These are phyloP conservation scores for Urocitellus parryii DNA, from an alignment of 2,113 vertebrate genomes.

Conservation along the genomic window DNA sequence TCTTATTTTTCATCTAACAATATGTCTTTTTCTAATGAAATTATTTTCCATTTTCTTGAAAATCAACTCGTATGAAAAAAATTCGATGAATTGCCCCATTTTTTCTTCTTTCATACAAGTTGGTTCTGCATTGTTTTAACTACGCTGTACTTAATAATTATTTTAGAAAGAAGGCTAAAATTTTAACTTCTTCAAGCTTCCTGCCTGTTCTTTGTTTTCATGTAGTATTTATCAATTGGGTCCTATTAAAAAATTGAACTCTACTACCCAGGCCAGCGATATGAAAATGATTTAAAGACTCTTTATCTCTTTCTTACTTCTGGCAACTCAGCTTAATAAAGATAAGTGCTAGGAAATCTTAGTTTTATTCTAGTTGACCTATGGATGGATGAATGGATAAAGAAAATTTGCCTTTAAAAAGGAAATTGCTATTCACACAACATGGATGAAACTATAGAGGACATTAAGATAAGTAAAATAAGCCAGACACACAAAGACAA, in stretches of 20 bases:
- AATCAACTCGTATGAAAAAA: background rate
- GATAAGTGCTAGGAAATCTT: background rate
- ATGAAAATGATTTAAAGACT: background rate
- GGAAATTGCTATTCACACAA: background rate
- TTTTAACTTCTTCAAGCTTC: background rate
- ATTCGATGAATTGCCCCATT: background rate
- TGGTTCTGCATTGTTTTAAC: slow-evolving; percentile 2
- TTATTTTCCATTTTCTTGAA: slow-evolving; percentile 18
- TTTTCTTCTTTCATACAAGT: background rate
- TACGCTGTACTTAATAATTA: background rate
- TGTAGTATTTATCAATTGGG: background rate
- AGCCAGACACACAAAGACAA: background rate
- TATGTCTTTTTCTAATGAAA: slow-evolving; percentile 31
- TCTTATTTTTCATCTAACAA: background rate
- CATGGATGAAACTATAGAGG: background rate
- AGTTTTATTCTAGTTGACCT: slow-evolving; percentile 15
- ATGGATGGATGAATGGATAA: background rate
- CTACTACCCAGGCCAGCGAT: background rate
- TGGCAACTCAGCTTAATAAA: slow-evolving; percentile 11
- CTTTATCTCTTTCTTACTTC: slow-evolving; percentile 20
- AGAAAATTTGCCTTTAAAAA: background rate
- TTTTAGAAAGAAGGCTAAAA: background rate
- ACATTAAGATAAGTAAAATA: background rate
- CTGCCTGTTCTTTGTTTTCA: background rate
- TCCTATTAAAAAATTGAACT: background rate